Evolutionary conservation across 1,140 invertebrate species (phyloP).

Genomic region (Aphaenogaster rudis): DNA sequence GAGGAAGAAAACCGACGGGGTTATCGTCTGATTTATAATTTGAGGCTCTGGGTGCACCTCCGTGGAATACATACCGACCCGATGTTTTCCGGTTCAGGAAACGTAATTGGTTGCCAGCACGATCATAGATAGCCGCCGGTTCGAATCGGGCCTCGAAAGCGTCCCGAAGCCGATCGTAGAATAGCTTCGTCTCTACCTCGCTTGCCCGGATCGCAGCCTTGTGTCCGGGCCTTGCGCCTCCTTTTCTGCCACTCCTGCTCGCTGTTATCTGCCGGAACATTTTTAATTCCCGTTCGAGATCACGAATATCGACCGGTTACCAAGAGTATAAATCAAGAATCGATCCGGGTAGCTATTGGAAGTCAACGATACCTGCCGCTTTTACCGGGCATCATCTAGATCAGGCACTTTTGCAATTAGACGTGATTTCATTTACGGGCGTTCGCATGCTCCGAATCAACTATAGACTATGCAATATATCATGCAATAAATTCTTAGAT

Average conservation of each 20-base stretch:
- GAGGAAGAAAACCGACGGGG: conserved; percentile 74
- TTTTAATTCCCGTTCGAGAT: conserved; percentile 67
- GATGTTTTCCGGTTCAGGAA: conserved; percentile 85
- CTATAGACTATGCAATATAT: background rate
- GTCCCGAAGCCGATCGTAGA: conserved; percentile 46
- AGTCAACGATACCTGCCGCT: conserved; percentile 21
- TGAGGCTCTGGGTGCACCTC: conserved; percentile 76
- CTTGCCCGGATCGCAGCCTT: conserved; percentile 21
- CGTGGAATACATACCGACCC: conserved; percentile 72
- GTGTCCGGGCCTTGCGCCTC: conserved; percentile 18
- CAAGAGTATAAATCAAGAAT: conserved; percentile 59
- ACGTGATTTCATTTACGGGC: conserved; percentile 33
- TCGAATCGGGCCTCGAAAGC: conserved; percentile 68
- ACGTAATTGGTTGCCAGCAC: conserved; percentile 85
- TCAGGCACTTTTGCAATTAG: conserved; percentile 62
- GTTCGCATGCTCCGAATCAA: conserved; percentile 11
- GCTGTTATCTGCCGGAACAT: conserved; percentile 69
- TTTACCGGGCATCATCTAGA: conserved; percentile 33
- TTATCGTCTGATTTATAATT: conserved; percentile 85
- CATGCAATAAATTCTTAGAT: background rate
- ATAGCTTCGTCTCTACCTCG: conserved; percentile 29
- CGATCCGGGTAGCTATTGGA: conserved; percentile 62
- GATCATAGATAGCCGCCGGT: conserved; percentile 81
- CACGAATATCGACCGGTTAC: conserved; percentile 65
- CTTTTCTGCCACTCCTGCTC: conserved; percentile 46